Conservation (phyloP, 2,113 vertebrate species). For the Gracilinanus agilis region DNA sequence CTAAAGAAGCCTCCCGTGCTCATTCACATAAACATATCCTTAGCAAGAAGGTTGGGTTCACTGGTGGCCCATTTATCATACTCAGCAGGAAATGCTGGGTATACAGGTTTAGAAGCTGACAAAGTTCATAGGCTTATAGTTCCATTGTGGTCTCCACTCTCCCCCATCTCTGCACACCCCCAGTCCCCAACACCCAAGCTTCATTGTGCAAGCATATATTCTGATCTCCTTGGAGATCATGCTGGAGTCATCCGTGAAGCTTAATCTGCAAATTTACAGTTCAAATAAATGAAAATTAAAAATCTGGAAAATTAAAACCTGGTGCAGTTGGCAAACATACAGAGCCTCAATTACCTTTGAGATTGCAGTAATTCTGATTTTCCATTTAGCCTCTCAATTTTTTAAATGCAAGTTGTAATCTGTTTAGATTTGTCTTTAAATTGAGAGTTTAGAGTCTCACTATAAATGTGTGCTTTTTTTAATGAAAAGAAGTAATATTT, state of each 20-base stretch:
- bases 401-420: neutral
- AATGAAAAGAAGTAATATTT: neutral
- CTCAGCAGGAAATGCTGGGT: constrained; percentile 21
- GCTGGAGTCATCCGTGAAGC: constrained; percentile 17
- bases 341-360: constrained; percentile 10
- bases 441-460: constrained; percentile 8
- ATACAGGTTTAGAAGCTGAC: constrained; percentile 57
- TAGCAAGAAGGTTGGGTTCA: constrained; percentile 55
- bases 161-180: neutral
- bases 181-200: neutral
- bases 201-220: constrained; percentile 32
- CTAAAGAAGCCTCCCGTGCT: constrained; percentile 71
- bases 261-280: neutral
- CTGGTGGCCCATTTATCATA: constrained; percentile 64
- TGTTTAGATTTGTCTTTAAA: constrained; percentile 1
- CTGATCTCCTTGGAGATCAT: neutral
- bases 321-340: neutral
- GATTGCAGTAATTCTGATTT: neutral
- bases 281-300: constrained; percentile 6
- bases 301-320: constrained; percentile 9
- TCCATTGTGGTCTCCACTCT: neutral
- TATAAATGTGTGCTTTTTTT: constrained; percentile 16
- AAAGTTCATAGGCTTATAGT: constrained; percentile 54
- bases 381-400: constrained; percentile 31
- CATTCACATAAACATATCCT: constrained; percentile 59